Evolutionary conservation across 2,888 invertebrate species (phyloP).

Genomic region (Dicyrtomina minuta): DNA sequence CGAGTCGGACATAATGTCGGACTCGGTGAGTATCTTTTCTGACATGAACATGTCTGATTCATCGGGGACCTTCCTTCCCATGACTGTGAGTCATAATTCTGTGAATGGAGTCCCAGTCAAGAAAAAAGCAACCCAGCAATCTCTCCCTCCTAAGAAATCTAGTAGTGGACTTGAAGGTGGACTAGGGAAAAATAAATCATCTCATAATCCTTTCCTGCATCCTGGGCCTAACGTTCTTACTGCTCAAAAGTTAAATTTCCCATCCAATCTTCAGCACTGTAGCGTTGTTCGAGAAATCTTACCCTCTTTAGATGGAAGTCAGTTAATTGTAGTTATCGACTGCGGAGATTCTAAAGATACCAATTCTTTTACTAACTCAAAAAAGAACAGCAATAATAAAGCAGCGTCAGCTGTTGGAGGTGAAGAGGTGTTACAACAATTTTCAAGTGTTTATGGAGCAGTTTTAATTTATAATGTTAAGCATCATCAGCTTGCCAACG

Average conservation of each 20-base stretch:
- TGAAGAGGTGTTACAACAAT: too few relatives aligned
- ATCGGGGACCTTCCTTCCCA: constrained; percentile 36
- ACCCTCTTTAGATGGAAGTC: constrained; percentile 42
- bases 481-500: constrained; percentile 57
- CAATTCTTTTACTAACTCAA: too few relatives aligned
- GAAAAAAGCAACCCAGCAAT: constrained; percentile 17
- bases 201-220: not conserved
- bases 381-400: too few relatives aligned
- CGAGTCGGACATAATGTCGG: constrained; percentile 46
- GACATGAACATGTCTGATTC: constrained; percentile 52
- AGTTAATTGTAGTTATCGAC: constrained; percentile 24
- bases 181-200: not conserved
- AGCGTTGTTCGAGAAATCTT: constrained; percentile 35
- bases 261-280: constrained; percentile 43
- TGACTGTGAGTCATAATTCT: too few relatives aligned
- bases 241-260: constrained; percentile 44
- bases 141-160: constrained; percentile 7
- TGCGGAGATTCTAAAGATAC: too few relatives aligned
- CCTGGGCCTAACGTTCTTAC: constrained; percentile 21
- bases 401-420: too few relatives aligned
- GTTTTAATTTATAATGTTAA: constrained; percentile 64
- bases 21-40: constrained; percentile 49
- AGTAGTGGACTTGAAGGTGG: not conserved
- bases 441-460: constrained; percentile 57
- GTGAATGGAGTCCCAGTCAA: constrained; percentile 20